phyloP scores from a whole-genome alignment of 1,140 invertebrate species.

The Pantala flavescens region DNA sequence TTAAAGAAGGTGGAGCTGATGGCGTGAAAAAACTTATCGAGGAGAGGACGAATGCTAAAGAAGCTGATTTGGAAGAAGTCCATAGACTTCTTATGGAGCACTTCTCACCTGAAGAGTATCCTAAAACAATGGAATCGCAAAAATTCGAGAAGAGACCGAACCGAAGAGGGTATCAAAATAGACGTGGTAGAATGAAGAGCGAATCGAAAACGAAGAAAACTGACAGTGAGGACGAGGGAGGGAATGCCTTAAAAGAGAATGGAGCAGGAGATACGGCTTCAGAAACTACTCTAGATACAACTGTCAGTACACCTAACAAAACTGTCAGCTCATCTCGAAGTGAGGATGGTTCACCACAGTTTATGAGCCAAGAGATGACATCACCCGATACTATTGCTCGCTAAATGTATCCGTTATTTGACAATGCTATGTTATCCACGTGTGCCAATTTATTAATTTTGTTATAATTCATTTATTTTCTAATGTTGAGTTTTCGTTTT shows the following conservation, averaged over 20 bases:
- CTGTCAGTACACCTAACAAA: not conserved
- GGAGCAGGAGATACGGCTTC: not conserved
- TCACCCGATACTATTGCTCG: not conserved
- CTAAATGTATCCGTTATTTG: not conserved
- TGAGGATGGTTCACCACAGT: not conserved
- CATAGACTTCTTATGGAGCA: not conserved
- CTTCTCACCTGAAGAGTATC: not conserved
- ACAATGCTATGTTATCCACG: not conserved
- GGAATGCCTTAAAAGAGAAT: not conserved
- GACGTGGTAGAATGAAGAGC: not conserved
- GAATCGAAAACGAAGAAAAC: not conserved
- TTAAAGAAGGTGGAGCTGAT: not conserved
- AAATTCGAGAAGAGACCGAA: not conserved
- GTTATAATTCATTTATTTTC: slow-evolving; percentile 4
- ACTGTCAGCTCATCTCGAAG: not conserved
- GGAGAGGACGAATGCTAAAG: not conserved
- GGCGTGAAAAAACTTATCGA: not conserved
- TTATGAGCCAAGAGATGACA: not conserved
- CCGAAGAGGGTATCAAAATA: not conserved
- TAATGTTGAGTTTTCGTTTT: slow-evolving; percentile 11
- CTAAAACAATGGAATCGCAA: not conserved
- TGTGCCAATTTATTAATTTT: slow-evolving; percentile 1
- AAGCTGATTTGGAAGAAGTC: not conserved
- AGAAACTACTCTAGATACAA: not conserved
- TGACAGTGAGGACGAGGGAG: not conserved